Evolutionary conservation across 2,113 vertebrate genomes (phyloP), one percentile per base, ranked within the genome.

Genomic region (Oreotragus oreotragus): DNA sequence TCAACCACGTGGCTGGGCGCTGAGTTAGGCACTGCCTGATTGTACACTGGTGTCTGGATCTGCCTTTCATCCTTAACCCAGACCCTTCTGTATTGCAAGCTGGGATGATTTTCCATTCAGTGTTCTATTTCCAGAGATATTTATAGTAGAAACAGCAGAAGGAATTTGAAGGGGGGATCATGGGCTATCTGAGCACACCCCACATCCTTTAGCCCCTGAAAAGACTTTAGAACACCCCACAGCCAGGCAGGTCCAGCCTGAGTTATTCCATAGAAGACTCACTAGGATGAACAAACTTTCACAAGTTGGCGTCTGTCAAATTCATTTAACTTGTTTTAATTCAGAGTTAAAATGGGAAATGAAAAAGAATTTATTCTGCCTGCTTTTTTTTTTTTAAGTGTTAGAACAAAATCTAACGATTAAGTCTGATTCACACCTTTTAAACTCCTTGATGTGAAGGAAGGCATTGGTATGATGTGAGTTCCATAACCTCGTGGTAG

Each of bases 401-500:
- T 66, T 66, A 93, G 89, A 96, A 94, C 70, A 96, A 93, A 98
- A 73, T 77, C 57, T 0, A 84, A 49, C 55, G 33, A 94, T 97
- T 96, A 93, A 92, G 33, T 90, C 51, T 94, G 88, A 97, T 95
- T 98, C 89, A 60, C 51, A 84, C 13, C 16, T 94, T 92, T 81
- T 30, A 89, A 97, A 95, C 57, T 81, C 33, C 62, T 89, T 47
- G 43, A 55, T 88, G 39, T 17, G 90, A 57, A 88, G 73, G 79
- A 80, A 93, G 57, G 80, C 33, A 30, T 23, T 66, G 49, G 49
- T 64, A 28, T 36, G 36, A 84, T 91, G 60, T 84, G 91, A 91
- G 66, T 97, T 95, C 84, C 70, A 33, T 96, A 94, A 98, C 97
- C 97, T 98, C 62, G 9, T 58, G 93, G 62, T 84, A 95, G 97